Conservation (phyloP, 1,140 invertebrate species). For the Drosophila biarmipes region DNA sequence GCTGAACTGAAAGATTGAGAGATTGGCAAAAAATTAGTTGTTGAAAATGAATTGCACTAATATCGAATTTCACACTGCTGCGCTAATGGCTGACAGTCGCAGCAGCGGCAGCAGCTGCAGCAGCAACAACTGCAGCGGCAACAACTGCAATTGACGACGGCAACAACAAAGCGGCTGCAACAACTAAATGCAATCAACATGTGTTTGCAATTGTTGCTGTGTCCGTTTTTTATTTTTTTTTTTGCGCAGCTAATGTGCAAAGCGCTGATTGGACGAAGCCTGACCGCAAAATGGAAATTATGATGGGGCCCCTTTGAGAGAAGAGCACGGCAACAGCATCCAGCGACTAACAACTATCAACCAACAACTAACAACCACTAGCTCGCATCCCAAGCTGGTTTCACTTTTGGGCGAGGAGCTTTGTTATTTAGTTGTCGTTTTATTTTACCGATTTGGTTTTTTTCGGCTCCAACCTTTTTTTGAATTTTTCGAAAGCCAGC, state of each 20-base stretch:
- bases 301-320: slow-evolving; percentile 80
- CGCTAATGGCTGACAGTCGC: slow-evolving; percentile 72
- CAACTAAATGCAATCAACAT: slow-evolving; percentile 77
- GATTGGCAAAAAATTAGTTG: slow-evolving; percentile 75
- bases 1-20: slow-evolving; percentile 43
- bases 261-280: slow-evolving; percentile 81
- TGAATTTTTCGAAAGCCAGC: slow-evolving; percentile 53
- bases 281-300: slow-evolving; percentile 82
- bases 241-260: slow-evolving; percentile 74
- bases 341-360: slow-evolving; percentile 2
- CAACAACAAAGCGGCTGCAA: slow-evolving; percentile 64
- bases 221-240: slow-evolving; percentile 1
- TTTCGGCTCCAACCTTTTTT: slow-evolving; percentile 26
- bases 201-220: slow-evolving; percentile 51
- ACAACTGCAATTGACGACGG: slow-evolving; percentile 55
- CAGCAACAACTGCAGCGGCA: slow-evolving; percentile 45
- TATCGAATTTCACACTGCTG: slow-evolving; percentile 80
- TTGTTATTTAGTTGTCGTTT: slow-evolving; percentile 51
- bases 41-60: slow-evolving; percentile 83
- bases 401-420: slow-evolving; percentile 76
- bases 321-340: slow-evolving; percentile 71
- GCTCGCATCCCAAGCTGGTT: slow-evolving; percentile 65
- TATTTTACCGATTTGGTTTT: slow-evolving; percentile 32
- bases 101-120: slow-evolving; percentile 38
- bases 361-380: slow-evolving; percentile 30